Conservation (phyloP, 1,140 invertebrate genomes). For the Sycophila sp. region DNA sequence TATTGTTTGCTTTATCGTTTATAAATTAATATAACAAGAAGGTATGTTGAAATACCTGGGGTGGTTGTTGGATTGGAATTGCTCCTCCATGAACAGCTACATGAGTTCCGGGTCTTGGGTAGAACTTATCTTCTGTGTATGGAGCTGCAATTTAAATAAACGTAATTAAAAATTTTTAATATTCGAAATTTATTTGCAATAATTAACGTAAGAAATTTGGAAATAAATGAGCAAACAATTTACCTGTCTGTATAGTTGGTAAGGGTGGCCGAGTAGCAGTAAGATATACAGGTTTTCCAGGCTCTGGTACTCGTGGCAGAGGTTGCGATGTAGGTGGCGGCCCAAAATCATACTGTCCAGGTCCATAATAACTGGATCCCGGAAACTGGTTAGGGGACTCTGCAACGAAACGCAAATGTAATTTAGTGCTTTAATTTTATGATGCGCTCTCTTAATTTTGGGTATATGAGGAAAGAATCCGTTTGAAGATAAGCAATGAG, state of each 20-base stretch:
- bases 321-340: conserved; percentile 55
- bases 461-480: not conserved
- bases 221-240: conserved; percentile 19
- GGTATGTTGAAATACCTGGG: conserved; percentile 62
- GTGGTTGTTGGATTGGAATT: conserved; percentile 67
- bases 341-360: conserved; percentile 50
- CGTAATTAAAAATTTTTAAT: not conserved
- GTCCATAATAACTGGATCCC: conserved; percentile 57
- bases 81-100: conserved; percentile 65
- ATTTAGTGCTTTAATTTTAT: too few relatives aligned
- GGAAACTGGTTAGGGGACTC: conserved; percentile 57
- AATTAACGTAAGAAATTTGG: conserved; percentile 15
- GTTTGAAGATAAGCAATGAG: not conserved
- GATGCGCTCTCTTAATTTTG: too few relatives aligned
- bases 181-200: not conserved
- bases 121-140: conserved; percentile 63
- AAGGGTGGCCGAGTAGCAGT: conserved; percentile 52
- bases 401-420: conserved; percentile 26
- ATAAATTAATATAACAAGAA: too few relatives aligned
- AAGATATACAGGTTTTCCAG: conserved; percentile 58
- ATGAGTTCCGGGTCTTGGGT: conserved; percentile 62
- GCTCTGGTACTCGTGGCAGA: conserved; percentile 55
- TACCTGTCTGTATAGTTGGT: conserved; percentile 55
- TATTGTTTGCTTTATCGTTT: too few relatives aligned
- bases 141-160: conserved; percentile 40